These are phyloP conservation scores for Apus apus DNA, from an alignment of 2,113 vertebrate species.

Conservation along the genomic window DNA sequence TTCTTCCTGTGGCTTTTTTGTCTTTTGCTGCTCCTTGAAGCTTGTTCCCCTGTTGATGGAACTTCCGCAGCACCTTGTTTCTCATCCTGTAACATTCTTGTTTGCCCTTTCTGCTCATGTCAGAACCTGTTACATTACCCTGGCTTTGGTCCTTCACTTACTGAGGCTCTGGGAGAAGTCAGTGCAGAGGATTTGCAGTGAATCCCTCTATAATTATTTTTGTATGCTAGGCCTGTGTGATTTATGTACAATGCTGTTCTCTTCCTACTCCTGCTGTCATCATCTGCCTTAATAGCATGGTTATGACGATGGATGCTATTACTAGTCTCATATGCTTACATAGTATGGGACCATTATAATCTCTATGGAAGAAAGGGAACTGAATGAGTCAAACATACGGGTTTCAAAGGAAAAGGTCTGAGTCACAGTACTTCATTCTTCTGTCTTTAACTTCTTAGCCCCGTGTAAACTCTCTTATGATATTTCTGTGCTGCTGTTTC, in stretches of 20 bases:
- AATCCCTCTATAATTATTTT: conserved; percentile 6
- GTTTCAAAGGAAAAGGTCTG: conserved; percentile 22
- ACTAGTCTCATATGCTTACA: conserved; percentile 57
- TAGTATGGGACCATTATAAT: conserved; percentile 27
- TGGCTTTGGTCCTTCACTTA: not conserved
- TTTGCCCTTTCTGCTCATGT: not conserved
- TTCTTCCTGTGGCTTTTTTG: too few relatives aligned
- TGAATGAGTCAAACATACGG: conserved; percentile 52
- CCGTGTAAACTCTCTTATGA: not conserved
- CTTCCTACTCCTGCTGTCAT: conserved; percentile 60
- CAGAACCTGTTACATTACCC: not conserved
- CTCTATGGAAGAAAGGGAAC: conserved; percentile 19
- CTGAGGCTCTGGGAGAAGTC: not conserved
- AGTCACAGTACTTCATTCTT: not conserved
- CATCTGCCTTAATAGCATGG: conserved; percentile 40
- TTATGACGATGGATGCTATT: conserved; percentile 60
- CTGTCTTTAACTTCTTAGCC: conserved; percentile 29
- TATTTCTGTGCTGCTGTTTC: not conserved
- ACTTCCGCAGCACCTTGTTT: conserved; percentile 15
- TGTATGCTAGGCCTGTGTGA: conserved; percentile 47
- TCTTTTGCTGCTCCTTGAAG: not conserved
- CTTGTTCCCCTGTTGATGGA: not conserved
- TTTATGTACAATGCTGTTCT: conserved; percentile 45
- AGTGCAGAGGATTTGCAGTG: not conserved
- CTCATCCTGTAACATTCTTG: not conserved